phyloP scores from a whole-genome alignment of 1,140 invertebrate genomes.

The Aphaenogaster floridana region DNA sequence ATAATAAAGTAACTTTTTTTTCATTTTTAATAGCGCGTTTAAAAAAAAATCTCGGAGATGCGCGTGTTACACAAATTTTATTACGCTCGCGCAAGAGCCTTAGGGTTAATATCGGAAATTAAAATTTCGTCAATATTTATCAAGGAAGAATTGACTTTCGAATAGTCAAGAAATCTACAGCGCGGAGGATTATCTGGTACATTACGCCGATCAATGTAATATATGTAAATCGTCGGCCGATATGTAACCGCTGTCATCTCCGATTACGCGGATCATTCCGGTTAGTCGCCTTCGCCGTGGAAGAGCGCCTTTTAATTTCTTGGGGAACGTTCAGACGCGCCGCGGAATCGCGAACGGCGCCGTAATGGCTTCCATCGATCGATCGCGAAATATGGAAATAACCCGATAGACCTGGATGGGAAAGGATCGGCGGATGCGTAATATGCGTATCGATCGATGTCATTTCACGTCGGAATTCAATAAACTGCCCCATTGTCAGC shows the following conservation, averaged over 20 bases:
- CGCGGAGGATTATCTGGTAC: neutral
- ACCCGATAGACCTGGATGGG: constrained; percentile 29
- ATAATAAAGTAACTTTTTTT: neutral
- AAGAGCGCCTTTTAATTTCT: constrained; percentile 29
- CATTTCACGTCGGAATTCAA: constrained; percentile 37
- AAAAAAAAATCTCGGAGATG: neutral
- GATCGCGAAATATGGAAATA: constrained; percentile 48
- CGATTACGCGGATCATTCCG: constrained; percentile 31
- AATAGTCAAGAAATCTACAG: neutral
- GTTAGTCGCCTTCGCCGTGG: neutral
- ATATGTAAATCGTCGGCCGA: constrained; percentile 16
- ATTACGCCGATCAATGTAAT: neutral
- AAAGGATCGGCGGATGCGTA: constrained; percentile 25
- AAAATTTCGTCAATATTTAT: constrained; percentile 24
- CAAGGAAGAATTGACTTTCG: neutral
- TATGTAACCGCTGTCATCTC: neutral
- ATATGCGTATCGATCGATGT: constrained; percentile 42
- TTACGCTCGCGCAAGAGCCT: neutral
- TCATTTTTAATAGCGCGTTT: neutral
- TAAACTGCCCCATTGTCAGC: constrained; percentile 40
- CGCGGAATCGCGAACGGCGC: constrained; percentile 4
- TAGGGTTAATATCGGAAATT: constrained; percentile 11
- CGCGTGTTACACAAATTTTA: neutral
- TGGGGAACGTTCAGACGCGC: constrained; percentile 5
- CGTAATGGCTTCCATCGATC: constrained; percentile 18